Conservation (phyloP, 1,140 invertebrate species). For the Papilio machaon region DNA sequence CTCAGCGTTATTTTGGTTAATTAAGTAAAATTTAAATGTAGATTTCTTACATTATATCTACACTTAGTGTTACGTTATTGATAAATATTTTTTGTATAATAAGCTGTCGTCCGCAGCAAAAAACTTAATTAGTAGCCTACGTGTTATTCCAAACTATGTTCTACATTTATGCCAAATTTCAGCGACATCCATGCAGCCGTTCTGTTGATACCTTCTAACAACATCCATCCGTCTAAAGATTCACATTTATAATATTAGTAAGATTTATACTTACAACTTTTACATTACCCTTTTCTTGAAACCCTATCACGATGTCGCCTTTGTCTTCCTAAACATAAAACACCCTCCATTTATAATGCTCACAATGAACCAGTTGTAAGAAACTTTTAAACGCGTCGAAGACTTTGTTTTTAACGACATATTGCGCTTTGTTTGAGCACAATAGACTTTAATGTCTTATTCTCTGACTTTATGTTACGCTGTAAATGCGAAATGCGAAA, state of each 20-base stretch:
- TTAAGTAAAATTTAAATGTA: too few species aligned
- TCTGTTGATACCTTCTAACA: not conserved
- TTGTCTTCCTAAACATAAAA: not conserved
- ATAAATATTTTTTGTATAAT: too few species aligned
- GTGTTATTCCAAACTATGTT: too few species aligned
- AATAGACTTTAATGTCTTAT: slow-evolving; percentile 13
- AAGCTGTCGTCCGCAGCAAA: too few species aligned
- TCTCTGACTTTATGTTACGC: slow-evolving; percentile 7
- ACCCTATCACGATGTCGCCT: not conserved
- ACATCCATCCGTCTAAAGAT: too few species aligned
- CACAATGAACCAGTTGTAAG: slow-evolving; percentile 16
- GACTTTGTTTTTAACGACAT: slow-evolving; percentile 28
- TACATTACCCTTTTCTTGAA: not conserved
- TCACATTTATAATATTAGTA: not conserved
- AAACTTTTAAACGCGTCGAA: slow-evolving; percentile 16
- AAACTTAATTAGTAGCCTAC: too few species aligned
- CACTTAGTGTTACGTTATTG: too few species aligned
- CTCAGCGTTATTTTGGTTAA: too few species aligned
- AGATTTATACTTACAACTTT: not conserved
- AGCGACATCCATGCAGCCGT: too few species aligned
- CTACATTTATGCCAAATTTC: too few species aligned
- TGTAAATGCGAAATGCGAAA: not conserved
- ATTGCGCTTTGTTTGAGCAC: slow-evolving; percentile 16
- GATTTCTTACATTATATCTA: too few species aligned
- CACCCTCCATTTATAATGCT: not conserved